Percentiles rank a stretch among this genome's conserved stretches.
These are phyloP conservation scores for Marcusenius ussheri DNA, from an alignment of 2,113 vertebrate genomes.

Conservation along the genomic window DNA sequence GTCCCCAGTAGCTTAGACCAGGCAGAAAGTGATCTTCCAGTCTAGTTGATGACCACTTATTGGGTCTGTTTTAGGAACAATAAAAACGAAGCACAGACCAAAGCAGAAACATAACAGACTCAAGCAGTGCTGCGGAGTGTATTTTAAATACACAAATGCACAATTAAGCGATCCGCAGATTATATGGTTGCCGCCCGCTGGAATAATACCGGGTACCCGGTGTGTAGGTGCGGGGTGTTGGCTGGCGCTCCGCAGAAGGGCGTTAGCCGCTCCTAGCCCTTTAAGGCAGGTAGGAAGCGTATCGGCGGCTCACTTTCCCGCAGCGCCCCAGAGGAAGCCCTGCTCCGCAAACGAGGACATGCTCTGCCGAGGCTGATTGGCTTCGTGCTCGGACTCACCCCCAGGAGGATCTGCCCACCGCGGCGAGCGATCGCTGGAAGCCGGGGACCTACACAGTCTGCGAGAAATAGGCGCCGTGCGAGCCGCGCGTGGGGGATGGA, in stretches of 20 bases:
- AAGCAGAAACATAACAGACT: not conserved
- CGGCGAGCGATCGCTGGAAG: slow-evolving; percentile 34
- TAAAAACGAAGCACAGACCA: not conserved
- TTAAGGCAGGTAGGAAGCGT: slow-evolving; percentile 34
- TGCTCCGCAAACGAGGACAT: slow-evolving; percentile 36
- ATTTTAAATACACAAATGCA: no score
- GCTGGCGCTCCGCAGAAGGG: not conserved
- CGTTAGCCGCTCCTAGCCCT: slow-evolving; percentile 16
- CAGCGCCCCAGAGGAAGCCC: not conserved
- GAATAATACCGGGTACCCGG: not conserved
- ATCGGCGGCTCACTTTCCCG: slow-evolving; percentile 14
- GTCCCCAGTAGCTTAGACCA: not conserved
- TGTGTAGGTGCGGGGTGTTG: not conserved
- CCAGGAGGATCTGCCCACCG: not conserved
- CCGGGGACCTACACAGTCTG: slow-evolving; percentile 32
- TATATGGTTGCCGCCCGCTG: not conserved
- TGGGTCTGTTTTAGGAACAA: not conserved
- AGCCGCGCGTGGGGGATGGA: not conserved
- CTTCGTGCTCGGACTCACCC: slow-evolving; percentile 32
- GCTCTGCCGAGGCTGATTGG: slow-evolving; percentile 31
- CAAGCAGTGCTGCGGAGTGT: not conserved
- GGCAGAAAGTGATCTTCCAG: not conserved
- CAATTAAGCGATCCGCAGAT: not conserved
- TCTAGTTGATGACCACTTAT: not conserved
- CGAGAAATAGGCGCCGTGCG: not conserved